Evolutionary conservation across 2,888 invertebrate species (phyloP).

Genomic region (Andrena bicolor): DNA sequence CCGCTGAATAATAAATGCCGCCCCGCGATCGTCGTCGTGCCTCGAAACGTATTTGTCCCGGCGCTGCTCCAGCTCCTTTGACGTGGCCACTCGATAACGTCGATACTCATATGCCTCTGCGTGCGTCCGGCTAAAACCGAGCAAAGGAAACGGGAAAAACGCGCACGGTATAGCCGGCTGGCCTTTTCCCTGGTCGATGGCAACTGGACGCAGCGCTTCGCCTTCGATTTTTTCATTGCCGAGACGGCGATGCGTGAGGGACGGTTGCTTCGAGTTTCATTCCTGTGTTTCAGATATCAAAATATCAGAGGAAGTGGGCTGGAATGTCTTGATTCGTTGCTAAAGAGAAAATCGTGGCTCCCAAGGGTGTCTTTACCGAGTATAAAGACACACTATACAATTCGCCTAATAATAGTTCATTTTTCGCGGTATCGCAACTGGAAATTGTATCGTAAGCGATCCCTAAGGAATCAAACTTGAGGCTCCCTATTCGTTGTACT

Average conservation of each 20-base stretch:
- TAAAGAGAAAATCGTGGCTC: too few species aligned
- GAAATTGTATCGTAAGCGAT: neutral
- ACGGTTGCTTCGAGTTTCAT: too few species aligned
- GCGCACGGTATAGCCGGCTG: neutral
- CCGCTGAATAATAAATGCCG: slow-evolving; percentile 71
- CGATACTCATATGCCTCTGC: slow-evolving; percentile 65
- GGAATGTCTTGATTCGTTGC: too few species aligned
- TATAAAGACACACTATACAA: neutral
- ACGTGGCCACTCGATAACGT: slow-evolving; percentile 70
- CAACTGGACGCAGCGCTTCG: neutral
- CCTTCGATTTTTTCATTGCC: neutral
- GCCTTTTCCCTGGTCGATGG: neutral
- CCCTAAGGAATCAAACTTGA: neutral
- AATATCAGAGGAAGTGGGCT: too few species aligned
- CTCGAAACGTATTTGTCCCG: slow-evolving; percentile 73
- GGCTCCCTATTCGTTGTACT: neutral
- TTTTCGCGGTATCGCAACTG: neutral
- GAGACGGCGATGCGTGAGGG: too few species aligned
- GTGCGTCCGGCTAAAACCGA: slow-evolving; percentile 51
- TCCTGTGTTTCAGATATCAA: too few species aligned
- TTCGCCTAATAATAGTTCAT: neutral
- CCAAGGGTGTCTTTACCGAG: too few species aligned
- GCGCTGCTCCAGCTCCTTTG: slow-evolving; percentile 64
- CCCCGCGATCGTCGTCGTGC: slow-evolving; percentile 69
- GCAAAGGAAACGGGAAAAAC: slow-evolving; percentile 35